A percentile compares a stretch with the other conserved stretches of the same genome.
Conservation (phyloP, 2,113 vertebrate genomes). For the Chamaetylas fuelleborni region DNA sequence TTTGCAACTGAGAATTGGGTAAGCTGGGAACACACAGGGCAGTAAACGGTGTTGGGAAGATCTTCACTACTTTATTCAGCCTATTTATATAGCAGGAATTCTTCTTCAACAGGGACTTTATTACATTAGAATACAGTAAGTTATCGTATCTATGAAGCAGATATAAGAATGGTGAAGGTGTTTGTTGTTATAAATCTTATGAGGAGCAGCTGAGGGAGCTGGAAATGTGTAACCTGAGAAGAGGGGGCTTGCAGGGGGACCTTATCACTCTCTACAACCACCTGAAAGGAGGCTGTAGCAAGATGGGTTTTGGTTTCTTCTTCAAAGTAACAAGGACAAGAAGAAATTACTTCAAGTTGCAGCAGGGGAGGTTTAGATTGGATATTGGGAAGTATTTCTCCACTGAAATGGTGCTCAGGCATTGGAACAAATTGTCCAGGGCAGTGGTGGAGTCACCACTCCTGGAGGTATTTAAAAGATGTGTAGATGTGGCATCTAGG, state of each 20-base stretch:
- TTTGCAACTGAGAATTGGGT: background rate
- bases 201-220: background rate
- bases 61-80: background rate
- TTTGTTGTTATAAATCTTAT: background rate
- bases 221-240: background rate
- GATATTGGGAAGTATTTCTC: background rate
- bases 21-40: background rate
- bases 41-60: background rate
- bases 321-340: background rate
- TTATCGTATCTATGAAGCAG: background rate
- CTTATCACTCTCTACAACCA: background rate
- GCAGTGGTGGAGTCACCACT: background rate
- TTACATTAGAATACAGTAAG: background rate
- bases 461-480: background rate
- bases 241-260: background rate
- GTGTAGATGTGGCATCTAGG: too few relatives aligned
- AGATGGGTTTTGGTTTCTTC: background rate
- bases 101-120: background rate
- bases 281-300: accelerated
- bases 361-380: background rate
- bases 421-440: background rate
- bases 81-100: background rate
- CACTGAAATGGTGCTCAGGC: background rate
- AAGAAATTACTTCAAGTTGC: background rate
- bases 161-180: background rate